phyloP scores from a whole-genome alignment of 2,797 vertebrate genomes.

The Pangasius sanitwongsei region DNA sequence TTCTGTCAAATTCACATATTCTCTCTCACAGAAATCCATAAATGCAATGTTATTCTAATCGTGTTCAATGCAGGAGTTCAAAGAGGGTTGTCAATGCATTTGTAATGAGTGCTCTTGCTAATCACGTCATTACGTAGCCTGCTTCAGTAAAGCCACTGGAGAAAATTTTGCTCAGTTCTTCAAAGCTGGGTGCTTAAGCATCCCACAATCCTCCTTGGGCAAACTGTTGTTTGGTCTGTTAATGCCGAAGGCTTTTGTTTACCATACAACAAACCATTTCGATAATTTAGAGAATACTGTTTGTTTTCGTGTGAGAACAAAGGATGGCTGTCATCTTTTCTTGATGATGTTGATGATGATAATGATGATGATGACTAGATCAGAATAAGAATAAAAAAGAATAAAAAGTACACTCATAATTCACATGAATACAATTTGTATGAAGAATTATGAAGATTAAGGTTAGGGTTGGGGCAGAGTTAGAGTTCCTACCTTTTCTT shows the following conservation, averaged over 20 bases:
- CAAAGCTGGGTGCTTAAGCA: constrained; percentile 69
- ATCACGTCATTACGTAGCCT: constrained; percentile 70
- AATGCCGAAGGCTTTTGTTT: constrained; percentile 51
- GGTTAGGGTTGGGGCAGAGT: not conserved
- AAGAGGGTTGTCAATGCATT: constrained; percentile 71
- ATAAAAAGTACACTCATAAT: not conserved
- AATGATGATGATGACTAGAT: not conserved
- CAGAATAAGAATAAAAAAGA: not conserved
- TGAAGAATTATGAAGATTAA: too few relatives aligned
- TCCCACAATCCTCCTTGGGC: constrained; percentile 61
- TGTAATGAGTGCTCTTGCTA: constrained; percentile 72
- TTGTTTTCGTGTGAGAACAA: constrained; percentile 1
- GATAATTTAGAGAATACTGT: constrained; percentile 1
- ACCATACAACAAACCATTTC: constrained; percentile 33
- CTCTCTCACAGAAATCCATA: constrained; percentile 52
- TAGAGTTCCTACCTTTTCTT: not conserved
- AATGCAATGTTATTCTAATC: constrained; percentile 62
- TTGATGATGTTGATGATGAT: not conserved
- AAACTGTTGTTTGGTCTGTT: constrained; percentile 53
- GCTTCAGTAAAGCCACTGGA: constrained; percentile 67
- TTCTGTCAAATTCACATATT: constrained; percentile 45
- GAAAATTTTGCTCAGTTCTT: constrained; percentile 72
- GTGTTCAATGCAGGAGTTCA: constrained; percentile 70
- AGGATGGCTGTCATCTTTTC: not conserved
- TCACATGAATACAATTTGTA: not conserved